Base-by-base conservation (phyloP, 2,113 vertebrate species). In the Menidia beryllina region DNA sequence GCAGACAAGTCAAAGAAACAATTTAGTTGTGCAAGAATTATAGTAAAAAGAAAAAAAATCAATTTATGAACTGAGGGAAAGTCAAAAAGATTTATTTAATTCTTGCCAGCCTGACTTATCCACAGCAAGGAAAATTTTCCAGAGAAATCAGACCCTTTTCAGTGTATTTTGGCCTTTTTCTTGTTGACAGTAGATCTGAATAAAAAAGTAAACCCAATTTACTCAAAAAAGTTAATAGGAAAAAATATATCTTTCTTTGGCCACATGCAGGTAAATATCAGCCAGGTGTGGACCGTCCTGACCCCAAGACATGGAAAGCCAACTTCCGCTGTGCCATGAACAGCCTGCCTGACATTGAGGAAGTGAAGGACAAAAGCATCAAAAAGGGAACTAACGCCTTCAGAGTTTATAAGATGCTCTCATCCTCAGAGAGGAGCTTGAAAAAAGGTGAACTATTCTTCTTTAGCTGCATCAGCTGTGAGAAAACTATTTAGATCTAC, bases 261-360 rank as follows among this genome's bases (percentile, higher is more conserved):
- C n/a, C n/a, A 0, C 17, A 1, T 52, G 26, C 48, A 99, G 98
- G 98, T 56, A 96, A 97, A 72, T 98, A 93, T 47, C 97, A 95
- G 90, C 91, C 82, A 1, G 96, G 95, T 0, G 79, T 94, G 17
- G 95, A 95, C 75, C 88, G 93, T 1, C 94, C 97, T 0, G 98
- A 99, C 70, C 96, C 98, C 0, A 99, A 99, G 89, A 99, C 98
- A 0, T 99, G 98, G 98, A 99, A 99, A 85, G 97, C 98, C 0
- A 99, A 99, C 57, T 99, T 99, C 75, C 98, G 98, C 49, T 99
- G 98, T 48, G 98, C 98, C 26, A 98, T 99, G 97, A 99, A 99
- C 85, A 99, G 97, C 0, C 86, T 99, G 58, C 97, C 97, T 0
- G 98, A 99, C 89, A 98, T 99, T 0, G 95, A 98, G 75, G 97